Evolutionary conservation across 2,888 invertebrate species (phyloP).

Genomic region (Netelia fuscicornis): DNA sequence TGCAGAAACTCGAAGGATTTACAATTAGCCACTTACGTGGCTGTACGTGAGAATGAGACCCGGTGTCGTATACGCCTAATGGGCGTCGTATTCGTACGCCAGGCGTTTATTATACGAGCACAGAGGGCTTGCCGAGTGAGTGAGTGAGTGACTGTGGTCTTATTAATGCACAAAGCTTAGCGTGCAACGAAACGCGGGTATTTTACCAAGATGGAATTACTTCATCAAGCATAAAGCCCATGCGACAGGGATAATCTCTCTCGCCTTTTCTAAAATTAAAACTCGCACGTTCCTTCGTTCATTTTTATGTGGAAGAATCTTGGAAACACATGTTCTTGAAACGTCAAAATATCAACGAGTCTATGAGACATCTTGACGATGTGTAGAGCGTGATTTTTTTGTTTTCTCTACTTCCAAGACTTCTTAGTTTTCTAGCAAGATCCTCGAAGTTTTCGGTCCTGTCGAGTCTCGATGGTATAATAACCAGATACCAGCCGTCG

Average conservation of each 20-base stretch:
- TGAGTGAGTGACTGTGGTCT: conserved; percentile 45
- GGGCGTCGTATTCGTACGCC: conserved; percentile 26
- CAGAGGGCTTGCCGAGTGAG: conserved; percentile 33
- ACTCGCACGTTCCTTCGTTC: too few relatives aligned
- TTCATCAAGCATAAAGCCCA: conserved; percentile 16
- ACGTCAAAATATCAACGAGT: not conserved
- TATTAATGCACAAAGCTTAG: conserved; percentile 14
- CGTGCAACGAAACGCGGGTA: not conserved
- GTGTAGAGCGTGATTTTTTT: not conserved
- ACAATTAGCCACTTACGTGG: conserved; percentile 20
- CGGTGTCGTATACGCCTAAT: conserved; percentile 32
- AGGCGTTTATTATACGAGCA: conserved; percentile 4
- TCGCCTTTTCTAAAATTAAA: not conserved
- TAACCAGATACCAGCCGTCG: conserved; percentile 31
- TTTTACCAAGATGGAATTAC: conserved; percentile 33
- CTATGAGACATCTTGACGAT: not conserved
- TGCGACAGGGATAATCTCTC: conserved; percentile 21
- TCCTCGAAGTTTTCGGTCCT: conserved; percentile 42
- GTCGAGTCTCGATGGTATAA: conserved; percentile 36
- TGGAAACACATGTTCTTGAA: too few relatives aligned
- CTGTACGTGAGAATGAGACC: conserved; percentile 12
- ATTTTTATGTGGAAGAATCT: too few relatives aligned
- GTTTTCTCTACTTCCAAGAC: conserved; percentile 10
- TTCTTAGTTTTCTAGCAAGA: conserved; percentile 9
- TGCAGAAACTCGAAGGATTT: conserved; percentile 25